These are phyloP conservation scores for Pachyuromys duprasi DNA, from an alignment of 2,797 vertebrate species.

Conservation along the genomic window DNA sequence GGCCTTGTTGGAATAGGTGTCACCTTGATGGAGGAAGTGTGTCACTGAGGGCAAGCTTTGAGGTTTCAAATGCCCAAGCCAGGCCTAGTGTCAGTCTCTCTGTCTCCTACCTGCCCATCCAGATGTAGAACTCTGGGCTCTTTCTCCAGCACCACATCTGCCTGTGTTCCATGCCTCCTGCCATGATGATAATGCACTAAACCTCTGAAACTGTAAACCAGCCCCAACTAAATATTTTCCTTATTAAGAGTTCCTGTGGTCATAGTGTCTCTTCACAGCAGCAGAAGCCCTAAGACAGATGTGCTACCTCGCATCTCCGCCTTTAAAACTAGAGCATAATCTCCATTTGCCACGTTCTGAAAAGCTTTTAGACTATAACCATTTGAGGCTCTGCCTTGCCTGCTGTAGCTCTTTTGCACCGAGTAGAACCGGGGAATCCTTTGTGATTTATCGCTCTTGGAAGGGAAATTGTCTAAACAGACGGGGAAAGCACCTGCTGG, in stretches of 20 bases:
- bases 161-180: not conserved
- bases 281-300: not conserved
- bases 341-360: not conserved
- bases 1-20: not conserved
- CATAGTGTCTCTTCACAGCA: not conserved
- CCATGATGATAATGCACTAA: not conserved
- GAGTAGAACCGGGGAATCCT: constrained; percentile 46
- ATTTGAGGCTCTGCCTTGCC: not conserved
- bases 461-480: constrained; percentile 62
- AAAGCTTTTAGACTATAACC: not conserved
- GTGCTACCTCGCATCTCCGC: not conserved
- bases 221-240: not conserved
- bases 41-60: not conserved
- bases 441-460: constrained; percentile 50
- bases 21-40: not conserved
- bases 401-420: not conserved
- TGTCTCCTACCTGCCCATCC: too few species aligned
- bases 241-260: not conserved
- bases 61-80: not conserved
- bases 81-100: not conserved
- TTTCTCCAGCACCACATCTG: not conserved
- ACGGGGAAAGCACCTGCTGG: constrained; percentile 73
- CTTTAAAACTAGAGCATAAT: not conserved
- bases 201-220: not conserved
- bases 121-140: not conserved